Base-by-base conservation (phyloP, 2,888 invertebrate species). In the Osedax frankpressi region DNA sequence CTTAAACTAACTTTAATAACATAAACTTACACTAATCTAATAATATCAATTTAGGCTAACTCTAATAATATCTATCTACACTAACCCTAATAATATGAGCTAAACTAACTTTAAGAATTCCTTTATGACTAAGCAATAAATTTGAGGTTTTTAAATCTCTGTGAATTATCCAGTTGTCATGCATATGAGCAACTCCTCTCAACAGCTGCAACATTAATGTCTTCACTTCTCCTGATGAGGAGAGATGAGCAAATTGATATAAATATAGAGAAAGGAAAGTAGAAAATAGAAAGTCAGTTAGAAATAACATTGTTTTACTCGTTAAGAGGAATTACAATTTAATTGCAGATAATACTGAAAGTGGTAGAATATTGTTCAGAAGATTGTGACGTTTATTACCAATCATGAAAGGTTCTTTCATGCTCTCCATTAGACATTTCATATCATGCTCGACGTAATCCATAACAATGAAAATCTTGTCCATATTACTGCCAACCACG, bases 391-490 rank as follows among this genome's bases (percentile, higher is more conserved):
- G 44, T 44, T 11, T 28, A 76, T 82, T 79, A 85, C 86, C 86
- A 28, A 86, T 81, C 28, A 85, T 81, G 79, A 87, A 87, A 2
- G 85, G 85, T 74, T 86, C 83, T 76, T 85, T 85, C 94, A 99
- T 95, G 0, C 93, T 94, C 84, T 98, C 96, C 94, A 99, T 97
- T 26, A 98, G 87, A 65, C 93, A 92, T 83, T 98, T 98, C 62
- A 99, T 87, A 84, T 98, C 98, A 82, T 98, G 98, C 82, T 98
- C 98, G 2, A 99, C 96, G 82, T 96, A 98, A 84, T 99, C 98
- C 98, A 98, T 98, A 0, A 98, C 98, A 74, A 88, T 84, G 79
- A 87, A 88, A 76, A 88, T 88, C 85, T 95, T 95, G 86, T 98
- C 97, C 93, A 98, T 97, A 83, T 97, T 97, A 81, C 94, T 94